These are phyloP conservation scores for Nibea albiflora DNA, from an alignment of 2,113 vertebrate species.

Conservation along the genomic window DNA sequence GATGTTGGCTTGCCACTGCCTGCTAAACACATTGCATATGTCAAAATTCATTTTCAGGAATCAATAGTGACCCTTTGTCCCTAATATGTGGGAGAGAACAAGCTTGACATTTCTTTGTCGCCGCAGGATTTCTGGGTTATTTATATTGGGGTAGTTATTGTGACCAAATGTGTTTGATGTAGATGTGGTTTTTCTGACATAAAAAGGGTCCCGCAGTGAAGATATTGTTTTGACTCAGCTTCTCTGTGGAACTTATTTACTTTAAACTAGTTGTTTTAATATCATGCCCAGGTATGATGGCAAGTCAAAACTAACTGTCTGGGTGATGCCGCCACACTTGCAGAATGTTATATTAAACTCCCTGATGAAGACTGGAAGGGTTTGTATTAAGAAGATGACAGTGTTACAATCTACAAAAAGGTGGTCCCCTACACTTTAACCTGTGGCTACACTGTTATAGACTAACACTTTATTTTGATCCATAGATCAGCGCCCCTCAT, in stretches of 20 bases:
- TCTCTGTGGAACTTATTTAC: neutral
- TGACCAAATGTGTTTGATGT: slow-evolving; percentile 41
- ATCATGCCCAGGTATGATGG: neutral
- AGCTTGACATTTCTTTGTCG: slow-evolving; percentile 31
- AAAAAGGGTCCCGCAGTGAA: slow-evolving; percentile 17
- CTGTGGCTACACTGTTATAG: neutral
- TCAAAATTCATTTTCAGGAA: slow-evolving; percentile 67
- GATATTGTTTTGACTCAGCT: slow-evolving; percentile 20
- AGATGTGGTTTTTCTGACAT: slow-evolving; percentile 35
- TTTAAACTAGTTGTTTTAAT: neutral
- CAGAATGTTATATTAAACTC: neutral
- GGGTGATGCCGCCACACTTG: neutral
- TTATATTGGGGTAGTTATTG: slow-evolving; percentile 35
- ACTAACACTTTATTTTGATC: neutral
- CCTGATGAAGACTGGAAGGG: neutral
- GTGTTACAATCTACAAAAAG: neutral
- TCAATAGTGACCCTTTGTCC: slow-evolving; percentile 69
- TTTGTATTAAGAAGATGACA: neutral
- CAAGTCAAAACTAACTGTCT: slow-evolving; percentile 17
- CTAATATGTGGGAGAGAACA: slow-evolving; percentile 40
- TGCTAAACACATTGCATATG: slow-evolving; percentile 55
- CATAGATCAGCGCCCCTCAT: neutral
- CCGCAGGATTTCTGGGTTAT: slow-evolving; percentile 27
- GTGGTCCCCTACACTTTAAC: neutral
- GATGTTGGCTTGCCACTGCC: slow-evolving; percentile 57